Evolutionary conservation across 2,797 vertebrate genomes (phyloP).

Genomic region (Hybognathus amarus): DNA sequence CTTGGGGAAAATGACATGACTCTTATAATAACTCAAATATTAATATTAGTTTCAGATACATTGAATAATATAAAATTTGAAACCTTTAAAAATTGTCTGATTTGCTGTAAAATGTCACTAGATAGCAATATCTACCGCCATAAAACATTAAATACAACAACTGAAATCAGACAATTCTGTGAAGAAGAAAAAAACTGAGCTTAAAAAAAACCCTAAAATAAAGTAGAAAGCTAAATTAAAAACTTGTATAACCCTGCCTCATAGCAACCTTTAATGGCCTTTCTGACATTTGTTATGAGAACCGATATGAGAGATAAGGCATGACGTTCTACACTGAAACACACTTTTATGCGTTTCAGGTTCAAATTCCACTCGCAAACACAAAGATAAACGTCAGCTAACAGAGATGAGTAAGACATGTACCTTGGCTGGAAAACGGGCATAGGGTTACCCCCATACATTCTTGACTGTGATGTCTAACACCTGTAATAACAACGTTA

Average conservation of each 20-base stretch:
- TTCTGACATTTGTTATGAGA: neutral
- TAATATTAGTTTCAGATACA: neutral
- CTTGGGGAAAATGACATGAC: too few species aligned
- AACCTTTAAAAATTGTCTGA: neutral
- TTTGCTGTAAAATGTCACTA: neutral
- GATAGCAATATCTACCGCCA: neutral
- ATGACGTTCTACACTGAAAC: neutral
- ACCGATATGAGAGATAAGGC: neutral
- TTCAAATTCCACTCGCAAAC: constrained; percentile 8
- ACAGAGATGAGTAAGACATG: constrained; percentile 30
- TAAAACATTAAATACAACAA: neutral
- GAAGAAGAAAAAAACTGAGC: neutral
- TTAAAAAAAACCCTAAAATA: neutral
- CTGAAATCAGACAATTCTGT: neutral
- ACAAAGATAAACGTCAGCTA: neutral
- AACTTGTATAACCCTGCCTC: too few species aligned
- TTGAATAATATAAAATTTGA: neutral
- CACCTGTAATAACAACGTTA: constrained; percentile 10
- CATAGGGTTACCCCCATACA: constrained; percentile 67
- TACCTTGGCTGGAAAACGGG: constrained; percentile 73
- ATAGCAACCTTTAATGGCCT: neutral
- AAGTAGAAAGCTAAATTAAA: neutral
- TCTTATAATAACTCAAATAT: neutral
- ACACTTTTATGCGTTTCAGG: neutral
- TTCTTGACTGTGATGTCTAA: constrained; percentile 58